Evolutionary conservation across 2,113 vertebrate genomes (phyloP), one percentile per base, ranked within the genome.

Genomic region (Bungarus multicinctus): DNA sequence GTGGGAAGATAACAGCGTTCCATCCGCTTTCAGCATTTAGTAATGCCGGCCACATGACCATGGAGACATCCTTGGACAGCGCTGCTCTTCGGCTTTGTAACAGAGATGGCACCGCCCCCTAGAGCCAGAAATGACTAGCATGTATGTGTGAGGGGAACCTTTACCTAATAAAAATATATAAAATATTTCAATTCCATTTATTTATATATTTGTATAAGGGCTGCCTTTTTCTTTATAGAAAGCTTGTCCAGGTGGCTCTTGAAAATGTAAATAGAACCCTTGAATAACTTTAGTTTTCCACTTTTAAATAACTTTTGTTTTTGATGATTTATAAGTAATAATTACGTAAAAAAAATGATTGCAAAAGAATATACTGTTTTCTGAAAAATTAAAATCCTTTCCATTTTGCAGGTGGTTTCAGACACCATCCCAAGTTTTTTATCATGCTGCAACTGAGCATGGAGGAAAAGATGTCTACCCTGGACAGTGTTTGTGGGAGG

Each of bases 351-450:
- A 45, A 45, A 92, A 86, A 3, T 6, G 22, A 94, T 89, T 87
- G 81, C 2, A 7, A 39, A 22, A 2, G 90, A 39, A 0, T 85
- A 54, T 43, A 92, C 90, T 52, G 27, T 0, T 57, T 4, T 91
- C 92, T 87, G 47, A 20, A 34, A 20, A 90, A n/a, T 81, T 91
- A 95, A 92, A 92, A 93, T 16, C 2, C 2, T 0, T 34, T 39
- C 57, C 86, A 23, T 96, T 96, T 94, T 91, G 18, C 64, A 99
- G 99, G 98, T 99, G 99, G 99, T 99, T 99, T 96, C 99, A 99
- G 96, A 99, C 99, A n/a, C 99, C 99, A 2, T 98, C 99, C 34
- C 98, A 99, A 96, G 99, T 99, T 96, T 99, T 99, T 96, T 99
- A 99, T 97, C 99, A 99, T 0, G 99, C 99, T 55, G 99, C 99